Conservation (phyloP, 2,888 invertebrate genomes). For the Melolontha melolontha region DNA sequence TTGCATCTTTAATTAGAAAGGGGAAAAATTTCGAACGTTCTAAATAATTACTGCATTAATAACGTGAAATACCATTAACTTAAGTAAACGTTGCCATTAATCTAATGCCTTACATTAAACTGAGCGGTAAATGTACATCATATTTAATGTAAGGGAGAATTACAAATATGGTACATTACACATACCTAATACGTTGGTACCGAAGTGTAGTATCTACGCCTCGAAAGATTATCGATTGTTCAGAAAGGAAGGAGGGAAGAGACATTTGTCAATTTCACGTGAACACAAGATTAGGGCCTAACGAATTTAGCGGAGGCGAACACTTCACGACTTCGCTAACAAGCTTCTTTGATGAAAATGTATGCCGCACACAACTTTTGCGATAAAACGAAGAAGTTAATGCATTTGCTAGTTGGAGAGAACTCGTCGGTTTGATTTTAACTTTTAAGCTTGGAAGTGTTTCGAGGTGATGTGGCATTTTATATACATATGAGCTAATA, state of each 20-base stretch:
- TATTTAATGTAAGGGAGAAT: slow-evolving; percentile 36
- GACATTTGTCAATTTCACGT: slow-evolving; percentile 37
- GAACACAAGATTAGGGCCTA: slow-evolving; percentile 36
- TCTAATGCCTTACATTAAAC: slow-evolving; percentile 37
- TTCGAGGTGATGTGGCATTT: background rate
- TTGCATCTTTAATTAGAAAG: slow-evolving; percentile 33
- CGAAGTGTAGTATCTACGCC: background rate
- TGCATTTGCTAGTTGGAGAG: slow-evolving; percentile 21
- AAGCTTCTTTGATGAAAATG: slow-evolving; percentile 31
- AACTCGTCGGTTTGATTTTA: slow-evolving; percentile 4
- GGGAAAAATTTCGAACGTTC: slow-evolving; percentile 26
- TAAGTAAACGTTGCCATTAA: slow-evolving; percentile 37
- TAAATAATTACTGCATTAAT: slow-evolving; percentile 38
- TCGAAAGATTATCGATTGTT: slow-evolving; percentile 36
- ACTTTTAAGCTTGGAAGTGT: slow-evolving; percentile 14
- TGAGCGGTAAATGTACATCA: slow-evolving; percentile 38
- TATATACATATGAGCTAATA: slow-evolving; percentile 6
- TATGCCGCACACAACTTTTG: slow-evolving; percentile 24
- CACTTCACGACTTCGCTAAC: slow-evolving; percentile 14
- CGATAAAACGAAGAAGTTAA: slow-evolving; percentile 33
- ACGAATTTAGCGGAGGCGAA: slow-evolving; percentile 30
- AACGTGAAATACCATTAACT: slow-evolving; percentile 34
- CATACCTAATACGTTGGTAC: slow-evolving; percentile 17
- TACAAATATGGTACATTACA: slow-evolving; percentile 33
- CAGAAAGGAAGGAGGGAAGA: slow-evolving; percentile 32